Evolutionary conservation across 1,140 invertebrate genomes (phyloP), one percentile per base, ranked within the genome.

Genomic region (Mesaphorura yosii): DNA sequence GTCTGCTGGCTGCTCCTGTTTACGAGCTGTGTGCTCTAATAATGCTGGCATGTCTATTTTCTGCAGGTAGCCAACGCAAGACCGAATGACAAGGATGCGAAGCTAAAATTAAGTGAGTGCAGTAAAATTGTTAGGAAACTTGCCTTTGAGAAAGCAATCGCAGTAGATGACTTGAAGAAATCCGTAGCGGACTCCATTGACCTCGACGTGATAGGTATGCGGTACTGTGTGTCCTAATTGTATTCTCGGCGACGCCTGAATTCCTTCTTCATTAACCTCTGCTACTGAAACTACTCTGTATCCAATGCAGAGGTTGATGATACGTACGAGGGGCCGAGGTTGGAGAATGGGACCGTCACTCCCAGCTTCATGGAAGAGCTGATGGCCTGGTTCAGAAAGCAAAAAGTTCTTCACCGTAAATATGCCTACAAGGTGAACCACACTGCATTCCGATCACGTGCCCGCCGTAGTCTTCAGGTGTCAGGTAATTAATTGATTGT

Each of bases 131-230:
- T 96, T 2, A 89, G 86, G 69, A 84, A 86, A 72, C 77, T 89
- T 57, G 89, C 91, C 1, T 99, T 99, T 74, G 87, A 95, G 69
- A 92, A 91, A 72, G 96, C 96, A 1, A 99, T 99, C 65, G 79
- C 91, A 12, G 83, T 91, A 2, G 91, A 98, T 63, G 85, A 92
- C 55, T 78, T 80, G 25, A 84, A 83, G 65, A 88, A 86, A 63
- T 83, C 81, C 66, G 78, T 96, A 57, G 81, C 87, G 4, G 88
- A 94, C 53, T 73, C 76, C 55, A 84, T 96, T 58, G 83, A 96
- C 69, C 71, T 95, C 63, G 88, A 94, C 65, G 76, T 77, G 48
- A 94, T 96, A 80, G 79, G 88, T 94, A 77, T n/a, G 77, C 15
- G 25, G 29, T 48, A 42, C 34, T 41, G 22, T n/a, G 25, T 28